phyloP scores from a whole-genome alignment of 2,113 vertebrate species.

The Empidonax alnorum region DNA sequence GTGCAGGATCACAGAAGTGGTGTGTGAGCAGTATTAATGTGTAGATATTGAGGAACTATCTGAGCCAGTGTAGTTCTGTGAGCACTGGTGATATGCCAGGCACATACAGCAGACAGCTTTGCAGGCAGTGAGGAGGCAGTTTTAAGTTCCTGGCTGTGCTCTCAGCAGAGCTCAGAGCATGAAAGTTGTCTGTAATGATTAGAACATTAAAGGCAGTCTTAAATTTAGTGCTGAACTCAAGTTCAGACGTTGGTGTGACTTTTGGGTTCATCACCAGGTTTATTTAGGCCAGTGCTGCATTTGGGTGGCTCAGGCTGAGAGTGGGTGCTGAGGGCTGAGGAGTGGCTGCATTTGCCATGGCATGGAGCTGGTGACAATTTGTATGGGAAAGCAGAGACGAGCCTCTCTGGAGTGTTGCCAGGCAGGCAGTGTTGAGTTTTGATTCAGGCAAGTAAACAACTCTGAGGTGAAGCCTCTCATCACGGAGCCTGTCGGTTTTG shows the following conservation, averaged over 20 bases:
- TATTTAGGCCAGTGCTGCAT: not conserved
- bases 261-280: accelerated
- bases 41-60: not conserved
- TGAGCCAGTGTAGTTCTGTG: not conserved
- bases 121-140: not conserved
- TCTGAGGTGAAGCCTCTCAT: not conserved
- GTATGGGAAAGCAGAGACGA: not conserved
- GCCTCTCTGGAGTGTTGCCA: not conserved
- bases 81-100: not conserved
- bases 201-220: not conserved
- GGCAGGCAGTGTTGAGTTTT: not conserved
- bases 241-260: not conserved
- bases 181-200: not conserved
- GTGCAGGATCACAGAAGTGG: not conserved
- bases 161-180: not conserved
- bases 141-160: not conserved
- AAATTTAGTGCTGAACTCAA: not conserved
- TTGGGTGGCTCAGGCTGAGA: not conserved
- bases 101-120: not conserved
- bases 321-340: not conserved
- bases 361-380: not conserved
- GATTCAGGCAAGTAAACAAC: not conserved
- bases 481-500: not conserved
- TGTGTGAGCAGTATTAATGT: not conserved
- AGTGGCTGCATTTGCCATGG: not conserved